Base-by-base conservation (phyloP, 2,888 invertebrate genomes). In the Brachyptera putata region DNA sequence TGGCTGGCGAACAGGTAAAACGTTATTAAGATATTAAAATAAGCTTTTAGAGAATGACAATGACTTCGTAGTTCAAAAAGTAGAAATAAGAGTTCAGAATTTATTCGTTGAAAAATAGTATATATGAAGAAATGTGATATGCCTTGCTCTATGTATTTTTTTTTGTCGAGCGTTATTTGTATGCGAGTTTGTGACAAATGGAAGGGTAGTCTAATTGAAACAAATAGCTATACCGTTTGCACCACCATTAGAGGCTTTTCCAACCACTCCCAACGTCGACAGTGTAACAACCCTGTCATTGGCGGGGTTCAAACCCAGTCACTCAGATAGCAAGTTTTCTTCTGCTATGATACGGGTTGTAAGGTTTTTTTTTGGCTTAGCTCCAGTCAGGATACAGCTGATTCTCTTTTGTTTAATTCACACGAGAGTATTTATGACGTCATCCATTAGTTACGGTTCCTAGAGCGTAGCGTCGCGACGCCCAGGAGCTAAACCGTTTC, bases 391-490 rank as follows among this genome's bases (percentile, higher is more conserved):
- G 22, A 34, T 34, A 53, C 53, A 53, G 53, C 53, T 53, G 53
- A 53, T 53, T 53, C 53, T 34, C 53, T 53, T 53, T 53, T 53
- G 53, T 53, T 53, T 53, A 53, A 53, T 53, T 53, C 53, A 53
- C 53, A 53, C 36, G 16, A 16, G 41, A 41, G 53, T 53, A 53
- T 53, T 53, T 53, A 53, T 53, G 53, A 34, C 13, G 36, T 22
- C 53, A 18, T 36, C 53, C 53, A 34, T 53, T 53, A 53, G 53
- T 53, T 53, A 34, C 34, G 53, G 53, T 53, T 53, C 53, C 34
- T 53, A 18, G 36, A 53, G 21, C 36, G 34, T 11, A n/a, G 53
- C 53, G 53, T 34, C 53, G 53, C 53, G 53, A 53, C 53, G 53
- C 53, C 18, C 11, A 30, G 11, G 11, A 30, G 30, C 30, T 30